A percentile compares a stretch with the other conserved stretches of the same genome.
phyloP scores from a whole-genome alignment of 2,888 invertebrate genomes.

The Hetaerina titia region DNA sequence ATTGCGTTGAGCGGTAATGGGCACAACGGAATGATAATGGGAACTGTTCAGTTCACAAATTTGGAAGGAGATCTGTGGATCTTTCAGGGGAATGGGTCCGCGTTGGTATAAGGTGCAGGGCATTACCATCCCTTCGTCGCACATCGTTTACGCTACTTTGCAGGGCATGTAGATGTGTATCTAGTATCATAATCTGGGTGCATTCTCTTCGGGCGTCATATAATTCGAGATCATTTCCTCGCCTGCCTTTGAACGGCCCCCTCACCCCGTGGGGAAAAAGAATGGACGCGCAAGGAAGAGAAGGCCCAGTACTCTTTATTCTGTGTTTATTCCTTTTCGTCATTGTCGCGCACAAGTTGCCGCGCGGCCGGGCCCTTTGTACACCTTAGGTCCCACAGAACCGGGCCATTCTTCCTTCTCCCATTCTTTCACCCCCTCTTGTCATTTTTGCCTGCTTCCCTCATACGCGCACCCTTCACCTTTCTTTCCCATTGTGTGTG shows the following conservation, averaged over 20 bases:
- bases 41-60: not conserved
- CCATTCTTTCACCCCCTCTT: not conserved
- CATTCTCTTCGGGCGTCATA: not conserved
- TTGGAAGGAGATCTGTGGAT: not conserved
- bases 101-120: not conserved
- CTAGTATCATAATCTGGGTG: not conserved
- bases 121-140: not conserved
- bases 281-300: not conserved
- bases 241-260: not conserved
- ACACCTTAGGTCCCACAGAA: not conserved
- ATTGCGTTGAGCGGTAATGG: not conserved
- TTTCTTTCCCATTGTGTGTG: slow-evolving; percentile 32
- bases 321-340: not conserved
- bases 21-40: not conserved
- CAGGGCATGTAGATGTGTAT: not conserved
- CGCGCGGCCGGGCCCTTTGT: not conserved
- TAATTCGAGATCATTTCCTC: slow-evolving; percentile 15
- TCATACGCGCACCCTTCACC: not conserved
- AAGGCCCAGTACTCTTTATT: not conserved
- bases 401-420: not conserved
- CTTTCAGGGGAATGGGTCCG: not conserved
- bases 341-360: slow-evolving; percentile 32
- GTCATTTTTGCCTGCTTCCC: not conserved
- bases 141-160: not conserved
- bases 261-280: not conserved